phyloP scores from a whole-genome alignment of 2,888 invertebrate species.

The Melangyna quadrimaculata region DNA sequence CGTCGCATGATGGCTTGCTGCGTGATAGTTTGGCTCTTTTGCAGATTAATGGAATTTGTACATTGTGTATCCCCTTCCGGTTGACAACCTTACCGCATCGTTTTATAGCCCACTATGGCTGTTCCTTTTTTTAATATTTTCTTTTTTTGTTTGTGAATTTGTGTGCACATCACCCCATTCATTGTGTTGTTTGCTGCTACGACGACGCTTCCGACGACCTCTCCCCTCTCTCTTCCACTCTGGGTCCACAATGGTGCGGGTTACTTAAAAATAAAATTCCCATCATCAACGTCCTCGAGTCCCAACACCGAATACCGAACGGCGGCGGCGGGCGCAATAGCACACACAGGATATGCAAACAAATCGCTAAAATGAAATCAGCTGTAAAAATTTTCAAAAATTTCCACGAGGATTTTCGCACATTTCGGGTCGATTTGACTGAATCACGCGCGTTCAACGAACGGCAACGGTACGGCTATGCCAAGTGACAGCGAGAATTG shows the following conservation, averaged over 20 bases:
- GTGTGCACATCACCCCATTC: slow-evolving; percentile 40
- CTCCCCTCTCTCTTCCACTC: neutral
- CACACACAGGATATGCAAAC: slow-evolving; percentile 72
- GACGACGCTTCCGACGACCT: neutral
- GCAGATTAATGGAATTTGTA: slow-evolving; percentile 80
- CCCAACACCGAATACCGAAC: neutral
- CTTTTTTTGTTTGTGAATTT: neutral
- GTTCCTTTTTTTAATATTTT: neutral
- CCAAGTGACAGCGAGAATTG: slow-evolving; percentile 39
- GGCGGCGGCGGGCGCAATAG: neutral
- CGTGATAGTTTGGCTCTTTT: slow-evolving; percentile 80
- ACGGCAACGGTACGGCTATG: neutral
- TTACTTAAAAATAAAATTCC: slow-evolving; percentile 69
- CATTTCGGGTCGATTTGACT: slow-evolving; percentile 75
- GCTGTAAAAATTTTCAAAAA: slow-evolving; percentile 81
- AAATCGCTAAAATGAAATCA: slow-evolving; percentile 78
- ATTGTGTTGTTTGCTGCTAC: slow-evolving; percentile 52
- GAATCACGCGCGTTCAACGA: slow-evolving; percentile 60
- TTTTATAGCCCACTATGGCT: slow-evolving; percentile 20
- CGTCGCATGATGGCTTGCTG: slow-evolving; percentile 73
- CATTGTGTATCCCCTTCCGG: slow-evolving; percentile 72
- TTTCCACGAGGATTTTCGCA: slow-evolving; percentile 81
- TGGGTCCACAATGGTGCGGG: neutral
- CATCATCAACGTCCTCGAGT: slow-evolving; percentile 40
- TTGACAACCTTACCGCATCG: slow-evolving; percentile 56